Evolutionary conservation across 2,888 invertebrate species (phyloP).

Genomic region (Pseudolycoriella hygida): DNA sequence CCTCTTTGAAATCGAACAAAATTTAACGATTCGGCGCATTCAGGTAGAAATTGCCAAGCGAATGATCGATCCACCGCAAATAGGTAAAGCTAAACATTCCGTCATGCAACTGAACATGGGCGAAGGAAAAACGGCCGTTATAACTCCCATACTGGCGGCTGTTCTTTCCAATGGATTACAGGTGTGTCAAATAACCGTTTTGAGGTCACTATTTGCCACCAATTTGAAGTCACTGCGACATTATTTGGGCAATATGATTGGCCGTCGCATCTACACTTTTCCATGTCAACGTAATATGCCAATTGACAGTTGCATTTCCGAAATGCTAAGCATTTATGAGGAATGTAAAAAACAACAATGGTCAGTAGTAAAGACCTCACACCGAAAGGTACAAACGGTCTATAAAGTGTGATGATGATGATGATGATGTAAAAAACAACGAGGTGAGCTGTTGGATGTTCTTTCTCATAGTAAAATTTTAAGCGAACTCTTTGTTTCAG

Average conservation of each 20-base stretch:
- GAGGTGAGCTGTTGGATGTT: not conserved
- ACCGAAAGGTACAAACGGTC: no score
- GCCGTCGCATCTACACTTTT: not conserved
- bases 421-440: not conserved
- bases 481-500: not conserved
- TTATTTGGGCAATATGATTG: constrained; percentile 4
- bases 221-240: not conserved
- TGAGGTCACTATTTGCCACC: not conserved
- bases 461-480: not conserved
- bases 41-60: not conserved
- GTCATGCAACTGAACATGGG: constrained; percentile 6
- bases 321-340: not conserved
- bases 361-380: no score
- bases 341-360: constrained; percentile 3
- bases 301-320: not conserved
- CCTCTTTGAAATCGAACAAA: constrained; percentile 3
- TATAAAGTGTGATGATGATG: no score
- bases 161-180: not conserved
- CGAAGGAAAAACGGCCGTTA: constrained; percentile 3
- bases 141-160: not conserved
- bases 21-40: not conserved
- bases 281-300: constrained; percentile 4
- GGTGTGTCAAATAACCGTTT: constrained; percentile 1
- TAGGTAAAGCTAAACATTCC: not conserved
- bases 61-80: constrained; percentile 1